These are phyloP conservation scores for Galaxea fascicularis DNA, from an alignment of 92 coral and sea anemone genomes.

Conservation along the genomic window DNA sequence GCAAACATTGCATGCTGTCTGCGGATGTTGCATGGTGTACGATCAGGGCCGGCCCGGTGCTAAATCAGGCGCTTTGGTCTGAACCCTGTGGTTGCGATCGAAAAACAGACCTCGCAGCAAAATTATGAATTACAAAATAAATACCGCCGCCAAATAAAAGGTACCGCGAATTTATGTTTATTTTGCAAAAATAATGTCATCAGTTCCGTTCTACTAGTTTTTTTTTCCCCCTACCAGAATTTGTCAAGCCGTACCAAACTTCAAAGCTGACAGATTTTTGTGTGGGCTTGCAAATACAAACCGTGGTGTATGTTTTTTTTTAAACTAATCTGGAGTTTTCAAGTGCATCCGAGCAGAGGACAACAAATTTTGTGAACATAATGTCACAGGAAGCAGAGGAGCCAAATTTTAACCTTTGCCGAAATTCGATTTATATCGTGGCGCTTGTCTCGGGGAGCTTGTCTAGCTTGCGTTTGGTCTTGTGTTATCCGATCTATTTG, in stretches of 20 bases:
- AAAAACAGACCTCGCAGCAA: conserved; percentile 7
- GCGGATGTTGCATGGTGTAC: too few species aligned
- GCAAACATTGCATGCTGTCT: too few species aligned
- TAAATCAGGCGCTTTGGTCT: too few species aligned
- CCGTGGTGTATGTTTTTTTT: conserved; percentile 7
- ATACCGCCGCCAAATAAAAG: too few species aligned
- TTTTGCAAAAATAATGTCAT: conserved; percentile 25
- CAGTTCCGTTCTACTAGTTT: conserved; percentile 21
- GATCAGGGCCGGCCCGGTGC: too few species aligned
- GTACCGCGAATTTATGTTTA: conserved; percentile 22
- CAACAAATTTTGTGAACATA: conserved; percentile 7
- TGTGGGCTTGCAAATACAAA: too few species aligned
- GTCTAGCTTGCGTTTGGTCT: too few species aligned
- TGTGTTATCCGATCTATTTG: too few species aligned
- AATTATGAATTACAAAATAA: conserved; percentile 9
- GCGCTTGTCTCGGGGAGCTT: too few species aligned
- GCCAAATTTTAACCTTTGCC: too few species aligned
- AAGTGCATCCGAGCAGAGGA: conserved; percentile 18
- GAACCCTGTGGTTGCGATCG: conserved; percentile 5
- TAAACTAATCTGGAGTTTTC: conserved; percentile 7
- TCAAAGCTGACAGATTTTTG: conserved; percentile 15
- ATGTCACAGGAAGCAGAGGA: too few species aligned
- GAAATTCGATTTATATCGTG: too few species aligned
- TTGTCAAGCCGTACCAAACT: conserved; percentile 19
- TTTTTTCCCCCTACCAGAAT: conserved; percentile 3